phyloP scores from a whole-genome alignment of 2,888 invertebrate genomes.

The Taphrorychus bicolor region DNA sequence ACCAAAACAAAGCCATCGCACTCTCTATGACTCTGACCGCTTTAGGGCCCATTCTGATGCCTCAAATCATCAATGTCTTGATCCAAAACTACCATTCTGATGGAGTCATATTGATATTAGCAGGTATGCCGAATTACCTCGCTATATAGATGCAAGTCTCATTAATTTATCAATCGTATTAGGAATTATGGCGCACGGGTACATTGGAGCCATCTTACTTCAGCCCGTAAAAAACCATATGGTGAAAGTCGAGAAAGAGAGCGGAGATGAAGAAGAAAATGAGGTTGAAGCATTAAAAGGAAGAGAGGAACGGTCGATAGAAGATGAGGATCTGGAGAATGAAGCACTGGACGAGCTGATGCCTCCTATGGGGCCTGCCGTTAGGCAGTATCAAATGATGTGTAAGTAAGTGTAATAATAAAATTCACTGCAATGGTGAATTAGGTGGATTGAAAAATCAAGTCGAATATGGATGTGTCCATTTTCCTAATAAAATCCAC shows the following conservation, averaged over 20 bases:
- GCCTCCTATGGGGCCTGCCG: not conserved
- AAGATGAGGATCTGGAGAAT: constrained; percentile 26
- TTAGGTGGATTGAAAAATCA: too few relatives aligned
- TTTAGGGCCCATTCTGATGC: constrained; percentile 72
- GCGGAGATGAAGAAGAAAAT: constrained; percentile 10
- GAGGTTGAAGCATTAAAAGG: constrained; percentile 14
- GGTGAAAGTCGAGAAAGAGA: constrained; percentile 49
- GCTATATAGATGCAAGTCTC: not conserved
- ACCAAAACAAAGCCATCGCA: constrained; percentile 68
- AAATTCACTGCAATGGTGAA: too few relatives aligned
- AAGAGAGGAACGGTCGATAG: constrained; percentile 4
- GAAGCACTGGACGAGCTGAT: constrained; percentile 23
- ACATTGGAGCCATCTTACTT: constrained; percentile 67
- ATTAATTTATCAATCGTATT: not conserved
- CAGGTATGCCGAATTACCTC: constrained; percentile 60
- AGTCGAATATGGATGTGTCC: too few relatives aligned
- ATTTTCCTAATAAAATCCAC: too few relatives aligned
- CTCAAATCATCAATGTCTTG: constrained; percentile 66
- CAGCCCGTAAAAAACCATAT: constrained; percentile 75
- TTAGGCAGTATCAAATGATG: constrained; percentile 25
- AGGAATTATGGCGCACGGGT: constrained; percentile 61
- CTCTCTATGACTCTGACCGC: constrained; percentile 71
- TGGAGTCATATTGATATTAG: constrained; percentile 69
- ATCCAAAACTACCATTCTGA: constrained; percentile 66
- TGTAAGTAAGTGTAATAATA: too few relatives aligned